phyloP scores from a whole-genome alignment of 2,797 vertebrate genomes.

The Protonibea diacanthus region DNA sequence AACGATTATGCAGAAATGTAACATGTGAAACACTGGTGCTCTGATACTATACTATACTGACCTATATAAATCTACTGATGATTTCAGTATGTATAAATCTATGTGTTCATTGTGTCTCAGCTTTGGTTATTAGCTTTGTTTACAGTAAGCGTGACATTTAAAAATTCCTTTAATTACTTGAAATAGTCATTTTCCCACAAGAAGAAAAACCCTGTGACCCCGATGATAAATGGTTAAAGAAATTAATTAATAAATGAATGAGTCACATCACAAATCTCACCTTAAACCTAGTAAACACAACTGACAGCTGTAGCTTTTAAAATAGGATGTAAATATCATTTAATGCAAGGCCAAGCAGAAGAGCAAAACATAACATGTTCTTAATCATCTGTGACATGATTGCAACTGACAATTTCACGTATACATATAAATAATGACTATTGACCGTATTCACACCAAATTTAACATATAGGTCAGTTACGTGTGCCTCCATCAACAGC shows the following conservation, averaged over 20 bases:
- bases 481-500: neutral
- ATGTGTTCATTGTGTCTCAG: neutral
- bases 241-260: neutral
- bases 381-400: neutral
- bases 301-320: neutral
- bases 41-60: neutral
- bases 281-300: neutral
- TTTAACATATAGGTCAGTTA: constrained; percentile 13
- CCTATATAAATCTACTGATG: neutral
- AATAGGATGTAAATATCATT: neutral
- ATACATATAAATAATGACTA: neutral
- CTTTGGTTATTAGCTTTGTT: neutral
- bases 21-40: neutral
- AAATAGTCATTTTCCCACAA: neutral
- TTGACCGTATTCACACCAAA: neutral
- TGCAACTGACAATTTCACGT: neutral
- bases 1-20: neutral
- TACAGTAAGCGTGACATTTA: neutral
- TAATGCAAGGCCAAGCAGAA: neutral
- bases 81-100: neutral
- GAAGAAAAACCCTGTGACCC: neutral
- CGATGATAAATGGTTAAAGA: neutral
- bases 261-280: neutral
- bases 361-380: neutral
- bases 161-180: neutral